Evolutionary conservation across 2,113 vertebrate species (phyloP).

Genomic region (Lates calcarifer): DNA sequence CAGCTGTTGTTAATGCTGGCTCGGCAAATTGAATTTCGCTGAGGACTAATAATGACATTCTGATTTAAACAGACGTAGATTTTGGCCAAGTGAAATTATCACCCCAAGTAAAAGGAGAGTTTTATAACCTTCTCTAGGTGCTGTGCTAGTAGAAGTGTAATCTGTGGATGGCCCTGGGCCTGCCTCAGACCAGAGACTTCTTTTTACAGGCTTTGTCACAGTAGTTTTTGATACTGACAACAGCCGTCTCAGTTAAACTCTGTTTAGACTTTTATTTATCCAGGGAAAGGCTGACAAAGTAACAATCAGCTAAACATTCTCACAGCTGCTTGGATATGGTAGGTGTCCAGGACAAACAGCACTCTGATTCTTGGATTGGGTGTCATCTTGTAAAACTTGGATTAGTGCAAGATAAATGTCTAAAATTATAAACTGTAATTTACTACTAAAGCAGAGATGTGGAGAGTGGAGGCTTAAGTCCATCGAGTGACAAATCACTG

Average conservation of each 20-base stretch:
- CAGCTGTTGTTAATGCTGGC: conserved; percentile 30
- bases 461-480: neutral
- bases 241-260: conserved; percentile 30
- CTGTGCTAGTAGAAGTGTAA: conserved; percentile 6
- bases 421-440: neutral
- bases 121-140: conserved; percentile 4
- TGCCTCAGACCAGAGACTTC: neutral
- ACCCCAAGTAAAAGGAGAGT: conserved; percentile 10
- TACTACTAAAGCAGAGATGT: neutral
- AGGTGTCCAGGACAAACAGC: conserved; percentile 10
- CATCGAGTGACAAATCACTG: neutral
- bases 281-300: conserved; percentile 28
- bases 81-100: conserved; percentile 9
- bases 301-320: conserved; percentile 25
- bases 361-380: conserved; percentile 4
- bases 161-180: conserved; percentile 20
- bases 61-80: conserved; percentile 31
- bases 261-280: conserved; percentile 40
- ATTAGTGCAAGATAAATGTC: neutral
- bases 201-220: conserved; percentile 41
- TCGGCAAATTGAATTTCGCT: conserved; percentile 56
- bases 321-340: neutral
- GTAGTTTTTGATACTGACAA: conserved; percentile 31
- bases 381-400: neutral
- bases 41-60: conserved; percentile 29